Percentiles rank a stretch among this genome's conserved stretches.
Evolutionary conservation across 1,140 invertebrate species (phyloP).

Genomic region (Periplaneta americana): DNA sequence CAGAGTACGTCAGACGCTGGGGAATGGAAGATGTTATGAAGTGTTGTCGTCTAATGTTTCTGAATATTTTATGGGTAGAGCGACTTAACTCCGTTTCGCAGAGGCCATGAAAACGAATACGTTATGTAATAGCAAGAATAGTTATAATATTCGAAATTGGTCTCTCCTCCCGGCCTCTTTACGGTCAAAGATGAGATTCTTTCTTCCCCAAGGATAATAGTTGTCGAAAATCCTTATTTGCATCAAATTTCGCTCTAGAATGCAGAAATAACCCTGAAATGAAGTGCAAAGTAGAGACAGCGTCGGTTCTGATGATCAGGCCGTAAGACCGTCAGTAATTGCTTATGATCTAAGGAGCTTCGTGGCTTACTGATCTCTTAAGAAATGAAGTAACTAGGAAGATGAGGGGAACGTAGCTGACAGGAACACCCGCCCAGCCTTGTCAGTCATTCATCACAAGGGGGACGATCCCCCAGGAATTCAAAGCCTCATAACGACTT

Average conservation of each 20-base stretch:
- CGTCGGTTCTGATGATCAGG: too few relatives aligned
- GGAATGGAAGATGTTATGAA: too few relatives aligned
- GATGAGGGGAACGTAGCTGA: not conserved
- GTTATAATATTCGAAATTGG: too few relatives aligned
- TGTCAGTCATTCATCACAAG: not conserved
- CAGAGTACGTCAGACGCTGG: not conserved
- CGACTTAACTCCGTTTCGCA: not conserved
- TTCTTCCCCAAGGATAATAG: too few relatives aligned
- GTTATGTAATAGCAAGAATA: not conserved
- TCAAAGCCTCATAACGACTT: not conserved
- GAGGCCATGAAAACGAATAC: not conserved
- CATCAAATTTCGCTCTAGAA: too few relatives aligned
- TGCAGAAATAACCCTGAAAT: too few relatives aligned
- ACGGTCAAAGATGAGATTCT: too few relatives aligned
- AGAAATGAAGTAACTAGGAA: not conserved
- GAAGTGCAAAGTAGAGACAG: too few relatives aligned
- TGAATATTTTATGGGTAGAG: not conserved
- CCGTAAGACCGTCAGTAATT: too few relatives aligned
- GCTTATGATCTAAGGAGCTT: not conserved
- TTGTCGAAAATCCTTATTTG: too few relatives aligned
- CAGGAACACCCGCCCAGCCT: not conserved
- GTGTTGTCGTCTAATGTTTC: not conserved
- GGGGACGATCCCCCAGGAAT: not conserved
- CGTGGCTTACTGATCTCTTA: not conserved
- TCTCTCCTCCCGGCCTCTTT: too few relatives aligned